These are phyloP conservation scores for Epirrita christyi DNA, from an alignment of 2,888 invertebrate genomes.

Conservation along the genomic window DNA sequence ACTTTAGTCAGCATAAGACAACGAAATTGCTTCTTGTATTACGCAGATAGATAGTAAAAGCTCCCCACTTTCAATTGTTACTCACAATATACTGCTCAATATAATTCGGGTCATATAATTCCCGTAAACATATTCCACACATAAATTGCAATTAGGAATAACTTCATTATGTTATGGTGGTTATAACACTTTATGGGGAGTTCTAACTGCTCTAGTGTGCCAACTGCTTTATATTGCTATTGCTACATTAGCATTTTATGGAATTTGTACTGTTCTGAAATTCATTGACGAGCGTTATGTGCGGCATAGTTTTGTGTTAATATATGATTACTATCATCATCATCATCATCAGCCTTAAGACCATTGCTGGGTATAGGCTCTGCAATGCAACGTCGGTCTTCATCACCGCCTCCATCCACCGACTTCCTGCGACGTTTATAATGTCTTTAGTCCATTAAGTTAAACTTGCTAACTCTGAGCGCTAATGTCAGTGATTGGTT, in stretches of 20 bases:
- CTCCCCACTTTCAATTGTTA: conserved; percentile 19
- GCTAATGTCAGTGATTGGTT: too few species aligned
- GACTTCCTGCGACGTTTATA: too few species aligned
- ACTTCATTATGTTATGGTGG: conserved; percentile 49
- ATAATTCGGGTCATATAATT: conserved; percentile 36
- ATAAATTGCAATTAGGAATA: conserved; percentile 55
- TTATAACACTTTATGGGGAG: conserved; percentile 53
- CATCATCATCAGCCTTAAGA: too few species aligned
- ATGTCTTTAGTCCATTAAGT: too few species aligned
- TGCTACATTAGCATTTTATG: conserved; percentile 9
- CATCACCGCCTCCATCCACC: too few species aligned
- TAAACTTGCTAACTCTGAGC: too few species aligned
- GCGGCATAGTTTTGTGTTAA: neutral
- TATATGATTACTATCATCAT: too few species aligned
- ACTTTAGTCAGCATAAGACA: neutral
- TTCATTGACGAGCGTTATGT: neutral
- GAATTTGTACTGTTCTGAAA: conserved; percentile 1
- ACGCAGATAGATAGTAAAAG: conserved; percentile 6
- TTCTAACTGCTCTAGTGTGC: conserved; percentile 47
- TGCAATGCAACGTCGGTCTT: too few species aligned
- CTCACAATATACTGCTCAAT: conserved; percentile 21
- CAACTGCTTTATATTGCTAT: conserved; percentile 28
- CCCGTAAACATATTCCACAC: conserved; percentile 36
- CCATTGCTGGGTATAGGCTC: too few species aligned
- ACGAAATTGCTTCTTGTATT: conserved; percentile 4